Evolutionary conservation across 2,888 invertebrate species (phyloP).

Genomic region (Drosophila fulvimacula): DNA sequence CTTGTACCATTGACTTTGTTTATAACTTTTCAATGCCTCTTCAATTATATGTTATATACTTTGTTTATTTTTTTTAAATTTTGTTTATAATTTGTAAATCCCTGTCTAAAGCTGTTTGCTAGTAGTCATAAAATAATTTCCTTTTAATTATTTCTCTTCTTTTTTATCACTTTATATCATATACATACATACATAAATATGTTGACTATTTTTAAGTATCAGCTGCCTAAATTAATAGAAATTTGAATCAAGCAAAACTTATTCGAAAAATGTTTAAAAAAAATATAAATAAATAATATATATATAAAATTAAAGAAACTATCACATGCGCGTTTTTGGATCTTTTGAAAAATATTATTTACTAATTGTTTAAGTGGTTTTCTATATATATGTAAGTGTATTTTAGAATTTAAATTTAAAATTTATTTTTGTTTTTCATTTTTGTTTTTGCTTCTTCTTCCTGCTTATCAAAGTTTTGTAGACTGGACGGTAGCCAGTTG

Average conservation of each 20-base stretch:
- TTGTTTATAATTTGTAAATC: constrained; percentile 67
- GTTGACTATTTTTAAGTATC: constrained; percentile 31
- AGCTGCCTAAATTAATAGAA: constrained; percentile 26
- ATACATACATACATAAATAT: constrained; percentile 65
- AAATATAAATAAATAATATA: constrained; percentile 3
- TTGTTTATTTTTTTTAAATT: constrained; percentile 29
- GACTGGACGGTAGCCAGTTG: constrained; percentile 82
- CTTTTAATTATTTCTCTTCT: background rate
- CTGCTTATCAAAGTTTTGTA: constrained; percentile 71
- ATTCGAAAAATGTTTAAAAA: constrained; percentile 1
- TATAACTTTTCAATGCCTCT: constrained; percentile 42
- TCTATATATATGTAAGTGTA: constrained; percentile 27
- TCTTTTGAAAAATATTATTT: constrained; percentile 47
- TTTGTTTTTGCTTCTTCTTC: constrained; percentile 37
- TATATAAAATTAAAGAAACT: constrained; percentile 27
- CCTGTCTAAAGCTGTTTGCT: constrained; percentile 69
- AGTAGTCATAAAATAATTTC: constrained; percentile 55
- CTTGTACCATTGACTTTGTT: constrained; percentile 47
- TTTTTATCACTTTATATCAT: constrained; percentile 56
- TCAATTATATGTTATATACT: constrained; percentile 33
- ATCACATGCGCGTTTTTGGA: constrained; percentile 62
- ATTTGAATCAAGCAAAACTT: constrained; percentile 32
- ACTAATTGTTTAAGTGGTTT: constrained; percentile 39
- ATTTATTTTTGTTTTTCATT: constrained; percentile 30
- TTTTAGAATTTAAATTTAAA: constrained; percentile 10